phyloP scores from a whole-genome alignment of 1,140 invertebrate genomes.

The Archegozetes longisetosus region DNA sequence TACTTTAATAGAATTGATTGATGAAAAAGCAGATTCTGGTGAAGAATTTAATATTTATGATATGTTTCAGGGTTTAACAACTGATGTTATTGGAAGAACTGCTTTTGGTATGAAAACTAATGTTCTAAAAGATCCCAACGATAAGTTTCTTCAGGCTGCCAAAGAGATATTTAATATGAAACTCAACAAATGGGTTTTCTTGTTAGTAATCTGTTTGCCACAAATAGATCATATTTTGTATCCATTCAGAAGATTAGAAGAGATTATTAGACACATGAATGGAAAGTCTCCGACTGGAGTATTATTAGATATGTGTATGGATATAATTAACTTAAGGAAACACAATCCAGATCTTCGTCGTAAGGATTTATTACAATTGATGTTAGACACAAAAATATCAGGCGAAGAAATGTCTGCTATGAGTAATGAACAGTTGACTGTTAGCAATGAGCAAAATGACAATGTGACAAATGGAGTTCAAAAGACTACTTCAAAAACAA shows the following conservation, averaged over 20 bases:
- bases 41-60: conserved; percentile 26
- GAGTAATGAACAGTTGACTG: background rate
- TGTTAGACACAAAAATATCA: conserved; percentile 7
- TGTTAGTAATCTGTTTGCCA: conserved; percentile 9
- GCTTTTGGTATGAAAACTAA: conserved; percentile 30
- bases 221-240: conserved; percentile 4
- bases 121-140: conserved; percentile 10
- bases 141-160: conserved; percentile 15
- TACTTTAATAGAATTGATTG: conserved; percentile 22
- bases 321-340: background rate
- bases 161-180: conserved; percentile 15
- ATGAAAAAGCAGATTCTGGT: conserved; percentile 10
- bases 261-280: background rate
- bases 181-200: background rate
- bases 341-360: background rate
- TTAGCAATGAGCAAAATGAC: background rate
- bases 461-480: background rate
- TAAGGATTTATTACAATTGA: conserved; percentile 12
- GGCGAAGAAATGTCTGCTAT: background rate
- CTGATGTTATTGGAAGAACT: conserved; percentile 35
- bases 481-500: background rate
- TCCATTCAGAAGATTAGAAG: conserved; percentile 1
- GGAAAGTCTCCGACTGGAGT: background rate
- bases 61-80: conserved; percentile 33
- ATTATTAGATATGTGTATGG: background rate